Conservation (phyloP, 2,113 vertebrate species). For the Trogon surrucura region DNA sequence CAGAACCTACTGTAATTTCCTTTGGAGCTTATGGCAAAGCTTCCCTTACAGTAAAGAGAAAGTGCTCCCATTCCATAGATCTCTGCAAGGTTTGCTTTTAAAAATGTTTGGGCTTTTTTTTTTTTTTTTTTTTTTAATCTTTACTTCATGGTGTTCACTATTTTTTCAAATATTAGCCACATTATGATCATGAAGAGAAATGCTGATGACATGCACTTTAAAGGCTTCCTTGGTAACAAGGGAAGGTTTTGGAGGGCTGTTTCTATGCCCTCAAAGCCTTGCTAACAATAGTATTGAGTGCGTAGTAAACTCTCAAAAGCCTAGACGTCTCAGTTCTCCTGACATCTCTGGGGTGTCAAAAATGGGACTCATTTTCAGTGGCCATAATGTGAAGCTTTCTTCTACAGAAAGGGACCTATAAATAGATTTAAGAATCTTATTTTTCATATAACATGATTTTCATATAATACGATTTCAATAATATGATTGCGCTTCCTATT, state of each 20-base stretch:
- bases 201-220: not conserved
- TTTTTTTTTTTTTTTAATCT: not conserved
- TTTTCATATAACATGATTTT: not conserved
- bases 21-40: constrained; percentile 14
- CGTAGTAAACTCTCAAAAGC: not conserved
- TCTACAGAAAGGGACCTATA: not conserved
- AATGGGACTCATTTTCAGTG: not conserved
- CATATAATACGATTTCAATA: no score
- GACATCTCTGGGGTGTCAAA: not conserved
- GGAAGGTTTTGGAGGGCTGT: not conserved
- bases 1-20: not conserved
- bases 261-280: not conserved
- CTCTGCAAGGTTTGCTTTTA: not conserved
- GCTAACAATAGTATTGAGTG: not conserved
- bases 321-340: not conserved
- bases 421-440: not conserved
- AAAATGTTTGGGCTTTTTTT: not conserved
- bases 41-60: not conserved
- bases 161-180: not conserved
- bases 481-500: not conserved
- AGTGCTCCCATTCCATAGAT: not conserved
- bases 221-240: not conserved
- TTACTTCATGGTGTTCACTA: not conserved
- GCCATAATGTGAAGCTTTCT: not conserved
- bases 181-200: not conserved